Evolutionary conservation across 2,888 invertebrate species (phyloP), one percentile per base, ranked within the genome.

Genomic region (Epistrophe grossulariae): DNA sequence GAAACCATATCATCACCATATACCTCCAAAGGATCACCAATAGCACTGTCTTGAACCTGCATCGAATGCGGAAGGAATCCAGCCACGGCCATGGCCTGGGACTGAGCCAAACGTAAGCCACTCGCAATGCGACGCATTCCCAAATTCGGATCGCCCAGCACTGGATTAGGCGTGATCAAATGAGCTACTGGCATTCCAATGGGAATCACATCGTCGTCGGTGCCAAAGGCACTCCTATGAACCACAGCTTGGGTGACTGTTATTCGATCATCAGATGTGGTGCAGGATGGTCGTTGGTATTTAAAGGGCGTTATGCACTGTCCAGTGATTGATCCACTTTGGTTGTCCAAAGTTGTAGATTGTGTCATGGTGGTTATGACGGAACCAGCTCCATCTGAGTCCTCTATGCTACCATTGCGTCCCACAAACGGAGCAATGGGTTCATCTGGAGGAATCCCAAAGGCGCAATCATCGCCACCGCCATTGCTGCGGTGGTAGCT

Each of bases 1-100:
- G 40, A 8, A 0, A n/a, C 48, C 35, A 55, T 38, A 38, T 77
- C 68, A 57, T 24, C 68, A 55, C 45, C 57, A 11, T 48, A 59
- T 10, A 17, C 35, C 2, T 70, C 50, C 43, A 70, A 73, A 4
- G 3, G 57, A 55, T 77, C 73, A 55, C 59, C 79, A 28, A 57
- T 28, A 40, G 15, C 57, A 64, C 50, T 52, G 0, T 24, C 11
- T 35, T 48, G 66, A 60, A 77, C 40, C 57, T 88, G 79, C 45
- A 88, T 78, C 6, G 81, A 78, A 60, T 94, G 94, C 70, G 95
- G 94, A 90, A 95, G 92, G 92, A 95, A 95, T 88, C 96, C 95
- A 88, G 95, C 95, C 87, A 95, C 94, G 85, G 96, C 96, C 94
- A 96, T 95, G 81, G 95, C 95, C 93, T 96, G 95, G 74, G 94